Percentiles rank a stretch among this genome's conserved stretches.
Evolutionary conservation across 2,113 vertebrate species (phyloP).

Genomic region (Mirounga angustirostris): DNA sequence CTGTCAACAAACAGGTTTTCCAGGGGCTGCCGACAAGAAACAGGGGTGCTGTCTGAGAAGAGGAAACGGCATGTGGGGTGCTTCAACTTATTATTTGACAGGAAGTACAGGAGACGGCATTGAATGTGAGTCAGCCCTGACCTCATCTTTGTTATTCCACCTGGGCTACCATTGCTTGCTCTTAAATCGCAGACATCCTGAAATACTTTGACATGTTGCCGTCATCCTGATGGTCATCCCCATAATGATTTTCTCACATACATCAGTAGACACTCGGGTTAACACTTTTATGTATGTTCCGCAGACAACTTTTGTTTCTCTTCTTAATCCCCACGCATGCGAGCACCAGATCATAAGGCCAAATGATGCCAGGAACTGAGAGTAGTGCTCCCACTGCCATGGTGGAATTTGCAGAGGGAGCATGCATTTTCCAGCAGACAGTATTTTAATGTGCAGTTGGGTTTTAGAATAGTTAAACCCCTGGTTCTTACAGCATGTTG

Average conservation of each 20-base stretch:
- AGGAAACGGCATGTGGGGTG: not conserved
- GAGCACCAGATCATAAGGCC: not conserved
- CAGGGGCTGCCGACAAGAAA: not conserved
- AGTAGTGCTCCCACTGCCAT: not conserved
- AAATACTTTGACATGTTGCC: not conserved
- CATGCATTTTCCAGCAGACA: not conserved
- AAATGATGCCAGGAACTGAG: not conserved
- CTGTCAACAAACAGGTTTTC: not conserved
- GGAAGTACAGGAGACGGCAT: not conserved
- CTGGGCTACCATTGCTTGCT: fast-evolving
- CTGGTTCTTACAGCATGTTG: not conserved
- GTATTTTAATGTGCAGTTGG: not conserved
- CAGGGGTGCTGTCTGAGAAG: not conserved
- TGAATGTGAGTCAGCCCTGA: not conserved
- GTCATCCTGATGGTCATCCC: not conserved
- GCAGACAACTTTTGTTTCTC: not conserved
- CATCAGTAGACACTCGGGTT: not conserved
- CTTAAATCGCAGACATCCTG: not conserved
- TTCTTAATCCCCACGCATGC: not conserved
- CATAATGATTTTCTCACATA: not conserved
- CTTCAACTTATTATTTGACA: not conserved
- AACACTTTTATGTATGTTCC: not conserved
- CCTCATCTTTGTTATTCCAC: not conserved
- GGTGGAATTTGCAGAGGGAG: not conserved
- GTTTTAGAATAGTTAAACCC: not conserved